Conservation (phyloP, 2,113 vertebrate species). For the Loxodonta africana region DNA sequence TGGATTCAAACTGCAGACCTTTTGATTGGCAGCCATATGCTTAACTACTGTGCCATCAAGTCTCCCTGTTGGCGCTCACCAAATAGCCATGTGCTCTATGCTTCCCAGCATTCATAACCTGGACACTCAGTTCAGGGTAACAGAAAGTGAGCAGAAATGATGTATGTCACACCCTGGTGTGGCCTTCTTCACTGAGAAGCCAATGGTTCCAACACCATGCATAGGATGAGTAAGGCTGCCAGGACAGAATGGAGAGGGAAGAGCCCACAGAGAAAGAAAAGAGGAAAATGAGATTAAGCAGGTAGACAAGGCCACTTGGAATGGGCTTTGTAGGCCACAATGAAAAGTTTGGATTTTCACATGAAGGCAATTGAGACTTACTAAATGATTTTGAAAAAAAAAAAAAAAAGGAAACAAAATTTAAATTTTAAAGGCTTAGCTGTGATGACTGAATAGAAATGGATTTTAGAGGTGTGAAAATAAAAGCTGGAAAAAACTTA, state of each 20-base stretch:
- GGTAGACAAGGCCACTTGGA: not conserved
- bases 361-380: not conserved
- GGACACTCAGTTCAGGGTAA: too few relatives aligned
- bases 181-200: not conserved
- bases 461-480: not conserved
- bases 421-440: not conserved
- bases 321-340: fast-evolving
- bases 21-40: too few relatives aligned
- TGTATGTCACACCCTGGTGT: too few relatives aligned
- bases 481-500: not conserved
- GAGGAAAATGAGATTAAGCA: fast-evolving
- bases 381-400: too few relatives aligned
- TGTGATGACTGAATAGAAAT: too few relatives aligned
- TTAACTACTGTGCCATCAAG: too few relatives aligned
- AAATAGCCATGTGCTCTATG: fast-evolving
- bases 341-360: too few relatives aligned
- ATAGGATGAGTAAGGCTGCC: not conserved
- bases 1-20: too few relatives aligned
- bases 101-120: too few relatives aligned
- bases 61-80: too few relatives aligned
- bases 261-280: too few relatives aligned
- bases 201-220: fast-evolving
- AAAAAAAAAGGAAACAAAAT: not conserved
- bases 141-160: not conserved
- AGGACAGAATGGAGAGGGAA: not conserved